A percentile compares a stretch with the other conserved stretches of the same genome.
phyloP scores from a whole-genome alignment of 2,888 invertebrate genomes.

The Chalcis sispes region DNA sequence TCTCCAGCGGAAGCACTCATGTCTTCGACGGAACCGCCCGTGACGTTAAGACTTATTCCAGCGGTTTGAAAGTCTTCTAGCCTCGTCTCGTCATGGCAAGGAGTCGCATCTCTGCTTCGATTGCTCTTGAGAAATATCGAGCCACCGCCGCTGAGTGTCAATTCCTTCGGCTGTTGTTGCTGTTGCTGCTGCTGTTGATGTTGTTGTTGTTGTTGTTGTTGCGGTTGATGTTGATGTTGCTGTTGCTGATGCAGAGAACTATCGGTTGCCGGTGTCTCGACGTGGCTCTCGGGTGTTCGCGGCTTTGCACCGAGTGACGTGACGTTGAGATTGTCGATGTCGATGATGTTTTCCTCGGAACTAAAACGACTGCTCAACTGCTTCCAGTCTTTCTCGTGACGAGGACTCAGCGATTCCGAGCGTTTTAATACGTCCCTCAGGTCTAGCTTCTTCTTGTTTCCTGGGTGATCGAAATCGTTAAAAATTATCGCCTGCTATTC shows the following conservation, averaged over 20 bases:
- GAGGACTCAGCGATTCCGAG: slow-evolving; percentile 76
- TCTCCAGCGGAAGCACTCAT: slow-evolving; percentile 63
- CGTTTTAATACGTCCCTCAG: slow-evolving; percentile 77
- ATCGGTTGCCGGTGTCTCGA: slow-evolving; percentile 55
- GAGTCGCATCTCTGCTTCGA: slow-evolving; percentile 71
- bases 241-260: slow-evolving; percentile 3
- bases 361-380: slow-evolving; percentile 72
- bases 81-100: slow-evolving; percentile 66
- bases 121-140: slow-evolving; percentile 81
- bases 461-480: background rate
- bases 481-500: no score
- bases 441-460: slow-evolving; percentile 35
- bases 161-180: slow-evolving; percentile 73
- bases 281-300: slow-evolving; percentile 56
- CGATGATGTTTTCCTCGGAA: slow-evolving; percentile 72
- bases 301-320: slow-evolving; percentile 63
- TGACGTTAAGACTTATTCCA: background rate
- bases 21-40: slow-evolving; percentile 59
- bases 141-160: slow-evolving; percentile 78
- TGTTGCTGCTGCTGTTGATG: slow-evolving; percentile 70
- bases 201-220: slow-evolving; percentile 54
- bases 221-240: no score
- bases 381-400: slow-evolving; percentile 78
- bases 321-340: slow-evolving; percentile 71
- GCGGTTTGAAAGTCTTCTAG: slow-evolving; percentile 66